These are phyloP conservation scores for Astreopora myriophthalma DNA, from an alignment of 64 coral and sea anemone genomes.

Conservation along the genomic window DNA sequence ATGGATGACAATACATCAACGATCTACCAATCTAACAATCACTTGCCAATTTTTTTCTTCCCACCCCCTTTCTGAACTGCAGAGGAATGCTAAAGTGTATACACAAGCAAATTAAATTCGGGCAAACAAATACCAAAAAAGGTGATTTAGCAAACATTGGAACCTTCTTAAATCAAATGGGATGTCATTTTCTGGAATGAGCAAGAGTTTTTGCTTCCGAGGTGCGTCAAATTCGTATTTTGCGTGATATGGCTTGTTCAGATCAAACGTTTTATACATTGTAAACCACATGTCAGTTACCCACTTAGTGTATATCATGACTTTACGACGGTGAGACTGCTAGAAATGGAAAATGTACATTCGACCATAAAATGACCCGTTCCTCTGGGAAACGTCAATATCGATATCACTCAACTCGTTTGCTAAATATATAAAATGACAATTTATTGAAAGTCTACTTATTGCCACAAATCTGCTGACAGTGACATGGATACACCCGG, in stretches of 20 bases:
- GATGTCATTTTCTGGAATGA: background rate
- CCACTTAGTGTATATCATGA: too few species aligned
- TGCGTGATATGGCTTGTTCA: background rate
- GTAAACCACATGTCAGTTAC: too few species aligned
- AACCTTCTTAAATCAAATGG: conserved; percentile 19
- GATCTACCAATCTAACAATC: background rate
- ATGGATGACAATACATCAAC: background rate
- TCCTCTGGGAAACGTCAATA: too few species aligned
- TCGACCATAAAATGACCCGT: too few species aligned
- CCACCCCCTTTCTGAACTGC: background rate
- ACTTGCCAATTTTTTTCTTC: background rate
- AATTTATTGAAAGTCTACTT: too few species aligned
- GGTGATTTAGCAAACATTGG: conserved; percentile 34
- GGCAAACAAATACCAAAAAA: conserved; percentile 18
- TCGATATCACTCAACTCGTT: too few species aligned
- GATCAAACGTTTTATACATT: background rate
- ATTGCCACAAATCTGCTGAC: too few species aligned
- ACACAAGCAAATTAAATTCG: conserved; percentile 35
- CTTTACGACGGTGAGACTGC: too few species aligned
- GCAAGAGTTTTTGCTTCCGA: background rate
- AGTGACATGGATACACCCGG: too few species aligned
- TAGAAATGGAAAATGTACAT: too few species aligned
- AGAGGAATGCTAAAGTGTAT: conserved; percentile 21
- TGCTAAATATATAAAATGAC: too few species aligned
- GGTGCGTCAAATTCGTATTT: background rate